phyloP scores from a whole-genome alignment of 2,888 invertebrate species.

The Harpalus rubripes region DNA sequence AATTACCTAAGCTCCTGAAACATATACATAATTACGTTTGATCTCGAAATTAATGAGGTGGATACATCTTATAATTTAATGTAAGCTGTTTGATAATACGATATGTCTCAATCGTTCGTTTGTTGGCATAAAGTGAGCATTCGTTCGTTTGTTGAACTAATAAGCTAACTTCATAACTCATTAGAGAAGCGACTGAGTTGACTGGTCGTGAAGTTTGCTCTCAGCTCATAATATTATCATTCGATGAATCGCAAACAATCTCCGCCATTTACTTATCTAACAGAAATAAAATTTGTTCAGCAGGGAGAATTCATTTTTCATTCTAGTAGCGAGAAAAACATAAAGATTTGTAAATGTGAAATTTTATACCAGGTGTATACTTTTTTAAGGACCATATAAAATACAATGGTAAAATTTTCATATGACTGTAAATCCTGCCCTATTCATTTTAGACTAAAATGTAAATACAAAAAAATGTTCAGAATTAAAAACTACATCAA shows the following conservation, averaged over 20 bases:
- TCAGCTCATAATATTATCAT: slow-evolving; percentile 35
- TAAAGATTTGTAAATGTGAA: no score
- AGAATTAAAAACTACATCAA: no score
- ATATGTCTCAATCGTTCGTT: neutral
- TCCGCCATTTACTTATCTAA: neutral
- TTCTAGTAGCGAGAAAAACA: no score
- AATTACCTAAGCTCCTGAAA: no score
- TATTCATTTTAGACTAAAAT: no score
- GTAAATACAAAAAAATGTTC: no score
- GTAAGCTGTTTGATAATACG: neutral
- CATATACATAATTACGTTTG: neutral
- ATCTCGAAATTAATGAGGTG: neutral
- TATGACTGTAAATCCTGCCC: no score
- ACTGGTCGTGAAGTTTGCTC: slow-evolving; percentile 41
- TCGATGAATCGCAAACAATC: slow-evolving; percentile 28
- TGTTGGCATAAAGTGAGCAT: slow-evolving; percentile 15
- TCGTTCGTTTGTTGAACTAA: slow-evolving; percentile 27
- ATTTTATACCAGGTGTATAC: no score
- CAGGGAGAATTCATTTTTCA: neutral
- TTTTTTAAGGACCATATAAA: no score
- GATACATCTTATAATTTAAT: neutral
- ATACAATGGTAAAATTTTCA: no score
- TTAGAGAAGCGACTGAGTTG: slow-evolving; percentile 16
- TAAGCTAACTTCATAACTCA: slow-evolving; percentile 47
- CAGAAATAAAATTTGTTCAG: neutral